Evolutionary conservation across 30 jellyfish, hydroid and myxozoan genomes (phyloP), one percentile per base, ranked within the genome.

Genomic region (Cassiopea xamachana): DNA sequence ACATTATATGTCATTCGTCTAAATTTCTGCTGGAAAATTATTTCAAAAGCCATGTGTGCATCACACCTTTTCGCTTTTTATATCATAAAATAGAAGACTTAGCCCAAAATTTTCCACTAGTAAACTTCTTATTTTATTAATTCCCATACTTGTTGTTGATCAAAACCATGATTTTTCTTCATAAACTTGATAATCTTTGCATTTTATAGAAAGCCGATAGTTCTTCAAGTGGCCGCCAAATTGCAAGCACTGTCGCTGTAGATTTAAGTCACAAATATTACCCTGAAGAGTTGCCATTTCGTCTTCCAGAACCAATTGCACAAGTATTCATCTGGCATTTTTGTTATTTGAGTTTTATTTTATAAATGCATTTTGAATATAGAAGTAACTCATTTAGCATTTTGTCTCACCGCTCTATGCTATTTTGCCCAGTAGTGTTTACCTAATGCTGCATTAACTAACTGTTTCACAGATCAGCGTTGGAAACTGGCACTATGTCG

Each of bases 401-500:
- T 27, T 27, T 27, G 39, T 27, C 39, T 27, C 39, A 27, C 88
- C 84, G 18, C 12, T 6, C 64, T 55, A 55, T 6, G 64, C 64
- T 55, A 55, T 10, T 55, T 55, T 27, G 39, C 39, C 39, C 39
- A 27, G 39, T 27, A 27, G 27, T 64, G 43, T 64, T 16, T 64
- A 5, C 15, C 6, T 64, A 17, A 9, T 64, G 19, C 43, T 64
- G 43, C 8, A 64, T 4, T 16, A 4, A 5, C 6, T 64, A 2
- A 4, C 27, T 6, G 2, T 71, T 5, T 71, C 48, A 10, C 50
- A 94, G 98, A 48, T 95, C 1, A 14, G 83, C 39, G 78, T 91
- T 87, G 99, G 99, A 39, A 95, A 95, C 82, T 95, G 99, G 99
- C 99, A 95, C 85, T 95, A 86, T 60, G 88, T 89, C 3, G 97